These are phyloP conservation scores for Argyresthia goedartella DNA, from an alignment of 2,888 invertebrate species.

Conservation along the genomic window DNA sequence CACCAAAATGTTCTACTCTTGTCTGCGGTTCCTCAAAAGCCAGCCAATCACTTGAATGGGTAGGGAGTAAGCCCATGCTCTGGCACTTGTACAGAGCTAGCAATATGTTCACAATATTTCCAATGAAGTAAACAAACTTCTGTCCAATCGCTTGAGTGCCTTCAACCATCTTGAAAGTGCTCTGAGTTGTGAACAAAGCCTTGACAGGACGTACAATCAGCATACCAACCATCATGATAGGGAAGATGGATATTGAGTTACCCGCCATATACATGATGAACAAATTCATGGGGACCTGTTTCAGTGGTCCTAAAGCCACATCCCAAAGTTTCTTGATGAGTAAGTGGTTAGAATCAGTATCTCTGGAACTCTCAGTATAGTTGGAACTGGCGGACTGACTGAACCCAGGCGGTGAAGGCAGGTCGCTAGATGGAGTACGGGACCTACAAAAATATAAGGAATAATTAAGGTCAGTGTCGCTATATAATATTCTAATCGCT, in stretches of 20 bases:
- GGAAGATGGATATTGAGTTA: constrained; percentile 98
- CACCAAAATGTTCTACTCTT: constrained; percentile 87
- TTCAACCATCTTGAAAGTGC: constrained; percentile 95
- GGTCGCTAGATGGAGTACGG: constrained; percentile 48
- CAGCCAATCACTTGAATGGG: constrained; percentile 98
- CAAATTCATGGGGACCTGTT: constrained; percentile 98
- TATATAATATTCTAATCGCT: not conserved
- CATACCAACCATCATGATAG: constrained; percentile 99
- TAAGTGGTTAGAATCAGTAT: constrained; percentile 85
- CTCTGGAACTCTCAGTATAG: constrained; percentile 84
- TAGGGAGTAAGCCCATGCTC: constrained; percentile 96
- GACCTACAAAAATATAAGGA: constrained; percentile 27
- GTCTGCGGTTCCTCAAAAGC: constrained; percentile 95
- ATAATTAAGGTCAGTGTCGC: not conserved
- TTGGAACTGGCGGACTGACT: constrained; percentile 79
- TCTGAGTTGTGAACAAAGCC: constrained; percentile 90
- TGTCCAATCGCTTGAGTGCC: constrained; percentile 91
- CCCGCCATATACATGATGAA: constrained; percentile 99
- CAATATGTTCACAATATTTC: constrained; percentile 92
- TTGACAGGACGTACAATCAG: constrained; percentile 96
- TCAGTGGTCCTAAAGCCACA: constrained; percentile 92
- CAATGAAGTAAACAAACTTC: constrained; percentile 93
- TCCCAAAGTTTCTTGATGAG: constrained; percentile 98
- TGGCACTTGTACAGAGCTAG: constrained; percentile 97
- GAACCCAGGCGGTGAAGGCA: constrained; percentile 88